A percentile compares a stretch with the other conserved stretches of the same genome.
phyloP scores from a whole-genome alignment of 2,888 invertebrate genomes.

The Morinoia aosen region DNA sequence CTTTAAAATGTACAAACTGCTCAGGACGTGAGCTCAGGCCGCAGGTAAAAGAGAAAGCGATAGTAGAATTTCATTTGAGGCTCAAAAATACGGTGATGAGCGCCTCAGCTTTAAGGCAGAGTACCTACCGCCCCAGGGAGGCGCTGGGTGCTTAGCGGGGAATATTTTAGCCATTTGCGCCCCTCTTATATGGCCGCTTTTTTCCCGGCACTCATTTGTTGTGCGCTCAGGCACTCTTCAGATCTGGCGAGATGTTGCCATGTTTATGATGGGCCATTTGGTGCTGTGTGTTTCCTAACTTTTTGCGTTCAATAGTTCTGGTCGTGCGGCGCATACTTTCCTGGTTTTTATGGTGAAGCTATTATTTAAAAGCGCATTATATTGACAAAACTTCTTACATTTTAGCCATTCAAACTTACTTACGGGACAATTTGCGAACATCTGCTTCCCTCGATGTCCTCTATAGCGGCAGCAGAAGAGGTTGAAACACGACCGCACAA shows the following conservation, averaged over 20 bases:
- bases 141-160: neutral
- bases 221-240: neutral
- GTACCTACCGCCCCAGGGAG: neutral
- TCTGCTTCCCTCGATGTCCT: neutral
- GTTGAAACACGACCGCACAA: too few species aligned
- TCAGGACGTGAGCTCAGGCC: neutral
- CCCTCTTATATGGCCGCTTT: neutral
- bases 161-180: neutral
- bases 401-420: too few species aligned
- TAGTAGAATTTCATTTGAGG: constrained; percentile 43
- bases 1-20: constrained; percentile 9
- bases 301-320: too few species aligned
- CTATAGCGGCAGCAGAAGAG: neutral
- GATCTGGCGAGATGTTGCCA: neutral
- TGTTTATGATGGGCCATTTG: neutral
- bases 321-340: too few species aligned
- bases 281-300: neutral
- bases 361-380: too few species aligned
- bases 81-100: constrained; percentile 18
- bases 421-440: neutral
- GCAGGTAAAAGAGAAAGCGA: constrained; percentile 34
- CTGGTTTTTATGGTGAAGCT: too few species aligned
- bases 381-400: too few species aligned
- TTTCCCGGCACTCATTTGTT: neutral
- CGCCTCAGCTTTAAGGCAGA: constrained; percentile 32